Conservation (phyloP, 2,888 invertebrate species). For the Physocephala rufipes region DNA sequence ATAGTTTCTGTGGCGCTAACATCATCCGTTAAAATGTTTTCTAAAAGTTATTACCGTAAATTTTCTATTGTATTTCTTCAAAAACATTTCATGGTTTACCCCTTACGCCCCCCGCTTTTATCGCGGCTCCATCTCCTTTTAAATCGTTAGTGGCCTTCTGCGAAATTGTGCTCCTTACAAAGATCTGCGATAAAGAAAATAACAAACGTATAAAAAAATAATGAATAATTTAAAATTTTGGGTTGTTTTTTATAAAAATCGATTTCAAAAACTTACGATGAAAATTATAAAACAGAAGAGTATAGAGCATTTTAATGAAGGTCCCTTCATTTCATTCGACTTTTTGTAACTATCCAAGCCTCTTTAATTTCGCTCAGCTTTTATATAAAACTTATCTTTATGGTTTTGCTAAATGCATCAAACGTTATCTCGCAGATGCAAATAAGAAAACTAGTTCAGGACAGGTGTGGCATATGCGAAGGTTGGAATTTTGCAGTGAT, state of each 20-base stretch:
- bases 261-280: constrained; percentile 5
- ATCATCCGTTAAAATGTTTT: not conserved
- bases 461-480: not conserved
- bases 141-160: constrained; percentile 9
- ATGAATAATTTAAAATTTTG: not conserved
- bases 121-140: not conserved
- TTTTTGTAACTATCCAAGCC: constrained; percentile 26
- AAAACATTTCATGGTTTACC: not conserved
- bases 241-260: not conserved
- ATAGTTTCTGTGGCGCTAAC: not conserved
- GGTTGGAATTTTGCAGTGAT: no score
- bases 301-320: constrained; percentile 8
- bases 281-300: constrained; percentile 36
- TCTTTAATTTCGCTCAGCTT: constrained; percentile 4
- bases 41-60: not conserved
- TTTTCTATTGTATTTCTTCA: not conserved
- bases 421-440: constrained; percentile 20
- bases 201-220: not conserved
- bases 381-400: constrained; percentile 16
- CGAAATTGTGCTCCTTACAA: constrained; percentile 14
- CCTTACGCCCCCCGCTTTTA: no score
- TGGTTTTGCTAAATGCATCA: not conserved
- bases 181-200: constrained; percentile 33
- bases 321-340: constrained; percentile 32
- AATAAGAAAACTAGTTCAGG: constrained; percentile 30